Percentiles rank a stretch among this genome's conserved stretches.
Conservation (phyloP, 2,888 invertebrate species). For the Minunthozetes semirufus region DNA sequence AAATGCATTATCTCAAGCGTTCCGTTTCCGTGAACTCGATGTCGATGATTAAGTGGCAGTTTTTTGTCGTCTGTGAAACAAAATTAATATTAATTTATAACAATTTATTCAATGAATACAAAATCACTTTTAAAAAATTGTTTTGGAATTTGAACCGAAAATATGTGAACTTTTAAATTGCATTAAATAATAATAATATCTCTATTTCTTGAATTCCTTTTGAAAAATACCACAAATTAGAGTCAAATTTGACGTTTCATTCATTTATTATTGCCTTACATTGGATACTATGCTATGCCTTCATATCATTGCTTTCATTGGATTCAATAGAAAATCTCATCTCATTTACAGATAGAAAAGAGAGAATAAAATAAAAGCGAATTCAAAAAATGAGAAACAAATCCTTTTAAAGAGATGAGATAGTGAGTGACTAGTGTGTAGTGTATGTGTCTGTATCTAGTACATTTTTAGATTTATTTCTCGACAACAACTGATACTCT, state of each 20-base stretch:
- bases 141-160: constrained; percentile 35
- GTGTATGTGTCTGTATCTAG: too few relatives aligned
- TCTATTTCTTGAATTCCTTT: neutral
- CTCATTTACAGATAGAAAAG: constrained; percentile 12
- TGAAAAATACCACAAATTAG: constrained; percentile 31
- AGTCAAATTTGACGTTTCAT: constrained; percentile 29
- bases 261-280: constrained; percentile 13
- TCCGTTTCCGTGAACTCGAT: constrained; percentile 36
- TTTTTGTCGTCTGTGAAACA: constrained; percentile 26
- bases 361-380: neutral
- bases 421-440: too few relatives aligned
- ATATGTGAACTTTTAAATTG: constrained; percentile 16
- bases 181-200: neutral
- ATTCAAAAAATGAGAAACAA: neutral
- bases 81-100: constrained; percentile 4
- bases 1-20: constrained; percentile 44
- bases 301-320: neutral
- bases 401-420: neutral
- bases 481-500: constrained; percentile 20
- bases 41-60: constrained; percentile 38
- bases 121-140: neutral
- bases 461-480: constrained; percentile 25
- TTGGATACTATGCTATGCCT: neutral
- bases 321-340: neutral
- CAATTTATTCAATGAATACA: constrained; percentile 15